These are phyloP conservation scores for Rhinella marina DNA, from an alignment of 2,797 vertebrate species.

Conservation along the genomic window DNA sequence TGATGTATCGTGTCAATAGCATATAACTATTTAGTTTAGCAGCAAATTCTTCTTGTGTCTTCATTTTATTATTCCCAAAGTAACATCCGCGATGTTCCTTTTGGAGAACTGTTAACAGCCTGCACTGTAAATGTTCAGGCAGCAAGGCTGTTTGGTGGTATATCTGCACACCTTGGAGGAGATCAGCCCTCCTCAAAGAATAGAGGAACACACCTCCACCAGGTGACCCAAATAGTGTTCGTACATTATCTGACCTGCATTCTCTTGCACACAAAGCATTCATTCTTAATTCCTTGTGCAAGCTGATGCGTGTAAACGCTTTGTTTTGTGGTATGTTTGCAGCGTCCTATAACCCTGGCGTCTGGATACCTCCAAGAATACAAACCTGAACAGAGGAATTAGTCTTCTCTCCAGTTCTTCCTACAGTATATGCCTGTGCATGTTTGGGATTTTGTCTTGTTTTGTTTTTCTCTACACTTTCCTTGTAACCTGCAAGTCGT, in stretches of 20 bases:
- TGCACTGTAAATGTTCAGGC: too few relatives aligned
- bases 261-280: neutral
- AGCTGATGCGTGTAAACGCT: neutral
- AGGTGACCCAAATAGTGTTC: neutral
- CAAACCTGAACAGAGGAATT: neutral
- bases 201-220: neutral
- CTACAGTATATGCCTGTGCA: neutral
- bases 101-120: too few relatives aligned
- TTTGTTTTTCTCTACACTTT: neutral
- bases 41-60: too few relatives aligned
- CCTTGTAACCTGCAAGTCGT: neutral
- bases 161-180: too few relatives aligned
- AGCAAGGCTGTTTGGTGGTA: too few relatives aligned
- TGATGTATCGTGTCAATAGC: too few relatives aligned
- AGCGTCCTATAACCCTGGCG: neutral
- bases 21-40: too few relatives aligned
- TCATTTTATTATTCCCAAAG: too few relatives aligned
- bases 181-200: neutral
- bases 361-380: neutral
- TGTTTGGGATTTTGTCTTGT: neutral
- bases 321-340: neutral
- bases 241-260: neutral
- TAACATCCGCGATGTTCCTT: too few relatives aligned
- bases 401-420: neutral
- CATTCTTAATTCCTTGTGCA: constrained; percentile 7